Conservation (phyloP, 1,140 invertebrate genomes). For the Hylyphantes graminicola region DNA sequence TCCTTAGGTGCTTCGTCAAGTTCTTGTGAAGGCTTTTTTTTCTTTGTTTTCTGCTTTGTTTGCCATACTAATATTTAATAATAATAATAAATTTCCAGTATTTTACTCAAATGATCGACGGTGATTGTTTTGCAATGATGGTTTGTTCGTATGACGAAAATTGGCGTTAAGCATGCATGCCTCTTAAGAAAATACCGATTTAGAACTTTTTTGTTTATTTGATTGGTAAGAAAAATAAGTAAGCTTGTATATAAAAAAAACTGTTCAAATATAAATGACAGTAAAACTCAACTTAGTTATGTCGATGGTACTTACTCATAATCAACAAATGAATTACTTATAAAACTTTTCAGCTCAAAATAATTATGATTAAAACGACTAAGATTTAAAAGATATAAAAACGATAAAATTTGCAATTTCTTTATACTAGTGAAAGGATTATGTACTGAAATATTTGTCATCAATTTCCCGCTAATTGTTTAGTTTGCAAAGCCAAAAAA, state of each 20-base stretch:
- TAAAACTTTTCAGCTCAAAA: background rate
- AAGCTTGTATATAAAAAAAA: background rate
- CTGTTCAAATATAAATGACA: background rate
- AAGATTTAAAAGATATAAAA: background rate
- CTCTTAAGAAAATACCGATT: background rate
- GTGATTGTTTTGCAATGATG: background rate
- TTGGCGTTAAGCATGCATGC: background rate
- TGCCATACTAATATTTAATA: background rate
- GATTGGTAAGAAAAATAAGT: background rate
- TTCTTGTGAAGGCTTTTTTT: background rate
- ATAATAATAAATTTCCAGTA: background rate
- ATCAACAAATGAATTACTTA: background rate
- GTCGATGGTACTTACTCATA: background rate
- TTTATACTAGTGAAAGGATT: background rate
- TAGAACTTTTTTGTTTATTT: background rate
- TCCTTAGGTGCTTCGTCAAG: slow-evolving; percentile 4
- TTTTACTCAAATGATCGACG: background rate
- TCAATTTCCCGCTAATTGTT: too few species aligned
- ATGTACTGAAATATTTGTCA: slow-evolving; percentile 5
- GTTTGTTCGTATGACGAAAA: background rate
- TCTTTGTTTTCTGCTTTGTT: background rate
- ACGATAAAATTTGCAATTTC: background rate
- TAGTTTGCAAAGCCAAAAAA: too few species aligned
- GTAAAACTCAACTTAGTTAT: background rate
- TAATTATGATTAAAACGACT: background rate